Evolutionary conservation across 2,797 vertebrate genomes (phyloP).

Genomic region (Mormyrus proboscirostris): DNA sequence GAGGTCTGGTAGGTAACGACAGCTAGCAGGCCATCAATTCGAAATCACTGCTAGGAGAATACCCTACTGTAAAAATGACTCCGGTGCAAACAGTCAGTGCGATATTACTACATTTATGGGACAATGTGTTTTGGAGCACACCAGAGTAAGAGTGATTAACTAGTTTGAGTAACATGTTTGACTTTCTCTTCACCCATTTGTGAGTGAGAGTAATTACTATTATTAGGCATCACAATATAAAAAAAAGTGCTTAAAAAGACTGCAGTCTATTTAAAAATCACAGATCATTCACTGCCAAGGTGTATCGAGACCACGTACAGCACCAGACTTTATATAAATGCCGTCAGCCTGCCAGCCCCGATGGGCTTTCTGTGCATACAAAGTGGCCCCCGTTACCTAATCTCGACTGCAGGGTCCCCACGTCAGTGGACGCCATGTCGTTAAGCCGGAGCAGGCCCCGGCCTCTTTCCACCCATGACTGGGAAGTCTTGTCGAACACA

Average conservation of each 20-base stretch:
- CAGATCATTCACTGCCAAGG: background rate
- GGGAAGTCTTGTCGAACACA: conserved; percentile 75
- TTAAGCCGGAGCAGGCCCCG: conserved; percentile 77
- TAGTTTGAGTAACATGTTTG: background rate
- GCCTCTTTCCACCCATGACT: conserved; percentile 79
- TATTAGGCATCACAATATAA: background rate
- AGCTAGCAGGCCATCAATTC: background rate
- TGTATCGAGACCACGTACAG: background rate
- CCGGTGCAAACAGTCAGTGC: background rate
- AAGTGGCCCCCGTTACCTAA: conserved; percentile 55
- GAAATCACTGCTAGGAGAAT: background rate
- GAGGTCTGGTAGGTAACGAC: background rate
- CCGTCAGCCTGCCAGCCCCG: background rate
- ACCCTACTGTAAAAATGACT: background rate
- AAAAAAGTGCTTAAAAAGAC: background rate
- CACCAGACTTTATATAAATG: background rate
- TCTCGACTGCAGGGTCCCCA: conserved; percentile 71
- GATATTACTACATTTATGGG: background rate
- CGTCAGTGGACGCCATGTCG: conserved; percentile 74
- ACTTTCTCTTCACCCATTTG: background rate
- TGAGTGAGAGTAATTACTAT: background rate
- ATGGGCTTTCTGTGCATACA: conserved; percentile 34
- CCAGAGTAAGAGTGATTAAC: background rate
- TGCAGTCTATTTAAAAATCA: background rate
- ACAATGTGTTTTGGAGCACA: background rate